A percentile compares a stretch with the other conserved stretches of the same genome.
Conservation (phyloP, 2,113 vertebrate genomes). For the Mustela lutreola region DNA sequence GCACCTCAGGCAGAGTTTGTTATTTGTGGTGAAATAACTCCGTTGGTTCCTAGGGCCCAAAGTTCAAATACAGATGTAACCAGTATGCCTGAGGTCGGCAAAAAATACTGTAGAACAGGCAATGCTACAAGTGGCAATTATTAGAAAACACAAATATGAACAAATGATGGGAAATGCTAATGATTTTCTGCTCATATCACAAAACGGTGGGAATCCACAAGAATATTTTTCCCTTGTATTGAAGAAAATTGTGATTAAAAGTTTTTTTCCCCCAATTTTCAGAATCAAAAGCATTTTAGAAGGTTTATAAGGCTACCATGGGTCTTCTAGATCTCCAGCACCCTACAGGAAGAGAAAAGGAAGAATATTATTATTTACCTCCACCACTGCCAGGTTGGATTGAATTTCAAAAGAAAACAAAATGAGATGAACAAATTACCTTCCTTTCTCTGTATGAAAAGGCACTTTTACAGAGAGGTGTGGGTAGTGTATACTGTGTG, state of each 20-base stretch:
- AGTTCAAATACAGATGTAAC: conserved; percentile 87
- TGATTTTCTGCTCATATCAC: conserved; percentile 91
- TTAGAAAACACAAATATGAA: conserved; percentile 91
- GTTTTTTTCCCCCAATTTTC: conserved; percentile 92
- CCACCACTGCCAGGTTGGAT: conserved; percentile 77
- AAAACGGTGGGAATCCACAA: conserved; percentile 93
- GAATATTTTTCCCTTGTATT: conserved; percentile 91
- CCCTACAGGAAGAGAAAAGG: conserved; percentile 94
- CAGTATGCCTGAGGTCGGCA: conserved; percentile 89
- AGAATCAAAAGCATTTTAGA: conserved; percentile 94
- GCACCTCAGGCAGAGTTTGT: conserved; percentile 85
- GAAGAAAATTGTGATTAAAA: conserved; percentile 91
- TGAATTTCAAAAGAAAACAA: conserved; percentile 84
- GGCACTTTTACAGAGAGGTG: conserved; percentile 72
- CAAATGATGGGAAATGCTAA: conserved; percentile 92
- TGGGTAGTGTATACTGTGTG: neutral
- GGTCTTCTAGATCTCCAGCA: conserved; percentile 97
- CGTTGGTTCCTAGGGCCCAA: conserved; percentile 85
- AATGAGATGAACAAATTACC: conserved; percentile 64
- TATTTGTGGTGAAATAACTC: conserved; percentile 86
- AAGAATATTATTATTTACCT: conserved; percentile 88
- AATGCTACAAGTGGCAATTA: conserved; percentile 91
- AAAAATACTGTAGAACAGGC: conserved; percentile 90
- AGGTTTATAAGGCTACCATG: conserved; percentile 96
- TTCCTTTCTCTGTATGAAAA: conserved; percentile 70